Evolutionary conservation across 2,888 invertebrate genomes (phyloP), one percentile per base, ranked within the genome.

Genomic region (Slavum lentiscoides): DNA sequence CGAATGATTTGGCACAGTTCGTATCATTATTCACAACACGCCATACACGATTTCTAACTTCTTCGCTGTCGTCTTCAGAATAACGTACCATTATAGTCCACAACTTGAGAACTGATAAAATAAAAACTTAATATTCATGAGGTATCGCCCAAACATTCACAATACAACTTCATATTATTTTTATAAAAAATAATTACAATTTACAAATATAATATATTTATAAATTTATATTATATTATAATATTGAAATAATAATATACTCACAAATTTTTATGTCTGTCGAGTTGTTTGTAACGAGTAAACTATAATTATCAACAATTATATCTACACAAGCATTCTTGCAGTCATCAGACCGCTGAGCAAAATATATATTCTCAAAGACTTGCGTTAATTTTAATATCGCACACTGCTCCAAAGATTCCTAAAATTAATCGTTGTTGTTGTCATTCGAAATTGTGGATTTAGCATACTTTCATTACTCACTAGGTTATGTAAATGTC

Each of bases 41-140:
- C 80, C 80, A 80, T 8, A 80, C 72, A n/a, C 49, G 39, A 58
- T 23, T 64, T 72, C 80, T 72, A 37, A 80, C 72, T 55, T 72
- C 64, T 64, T 80, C 70, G 55, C 72, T 80, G 15, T 80, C 49
- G 19, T 80, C 80, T 72, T 80, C 80, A 43, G 80, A 70, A 80
- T 64, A 80, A 23, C 55, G 39, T 64, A 80, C 37, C 7, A 80
- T 62, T 23, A 80, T 17, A n/a, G 64, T 80, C 80, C 80, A 80
- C 58, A 80, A 11, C 13, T 58, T 80, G 3, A 80, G 64, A 23
- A 80, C 80, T 80, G 23, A 21, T 39, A 72, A 72, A 23, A 59
- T 19, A 37, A 37, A 30, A 53, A 21, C 23, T 7, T 7, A 43
- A 17, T 23, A 15, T 23, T 17, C 13, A 21, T 15, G 13, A 43